phyloP scores from a whole-genome alignment of 2,113 vertebrate genomes.

The Scomber japonicus region DNA sequence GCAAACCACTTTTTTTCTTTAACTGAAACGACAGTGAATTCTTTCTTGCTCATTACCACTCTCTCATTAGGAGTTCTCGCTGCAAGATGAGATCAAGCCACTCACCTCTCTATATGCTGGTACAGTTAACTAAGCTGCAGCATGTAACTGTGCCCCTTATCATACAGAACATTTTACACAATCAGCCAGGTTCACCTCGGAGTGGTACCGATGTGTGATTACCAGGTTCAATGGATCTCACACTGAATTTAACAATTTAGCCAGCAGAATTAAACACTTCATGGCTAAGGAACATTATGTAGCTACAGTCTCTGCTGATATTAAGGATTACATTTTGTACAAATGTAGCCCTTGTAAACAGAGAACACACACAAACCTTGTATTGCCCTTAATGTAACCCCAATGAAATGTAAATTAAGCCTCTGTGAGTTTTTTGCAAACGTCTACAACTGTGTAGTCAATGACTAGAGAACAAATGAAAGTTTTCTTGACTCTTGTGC shows the following conservation, averaged over 20 bases:
- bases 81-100: conserved; percentile 62
- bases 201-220: conserved; percentile 49
- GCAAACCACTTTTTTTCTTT: conserved; percentile 46
- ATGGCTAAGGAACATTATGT: neutral
- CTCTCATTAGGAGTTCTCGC: conserved; percentile 72
- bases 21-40: conserved; percentile 37
- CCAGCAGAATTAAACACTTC: too few species aligned
- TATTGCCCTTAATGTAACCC: neutral
- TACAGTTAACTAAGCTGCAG: conserved; percentile 55
- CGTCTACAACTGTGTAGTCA: conserved; percentile 16
- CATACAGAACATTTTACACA: conserved; percentile 57
- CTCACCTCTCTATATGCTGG: conserved; percentile 56
- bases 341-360: neutral
- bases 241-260: conserved; percentile 50
- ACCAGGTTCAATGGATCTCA: conserved; percentile 36
- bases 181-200: conserved; percentile 48
- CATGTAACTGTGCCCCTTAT: conserved; percentile 53
- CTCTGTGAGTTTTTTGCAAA: conserved; percentile 17
- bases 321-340: neutral
- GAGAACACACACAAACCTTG: conserved; percentile 20
- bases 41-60: conserved; percentile 70
- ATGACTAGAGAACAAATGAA: conserved; percentile 25
- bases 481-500: conserved; percentile 43
- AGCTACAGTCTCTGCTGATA: neutral
- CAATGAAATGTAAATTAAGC: neutral